Conservation (phyloP, 2,113 vertebrate genomes). For the Dipodomys merriami region DNA sequence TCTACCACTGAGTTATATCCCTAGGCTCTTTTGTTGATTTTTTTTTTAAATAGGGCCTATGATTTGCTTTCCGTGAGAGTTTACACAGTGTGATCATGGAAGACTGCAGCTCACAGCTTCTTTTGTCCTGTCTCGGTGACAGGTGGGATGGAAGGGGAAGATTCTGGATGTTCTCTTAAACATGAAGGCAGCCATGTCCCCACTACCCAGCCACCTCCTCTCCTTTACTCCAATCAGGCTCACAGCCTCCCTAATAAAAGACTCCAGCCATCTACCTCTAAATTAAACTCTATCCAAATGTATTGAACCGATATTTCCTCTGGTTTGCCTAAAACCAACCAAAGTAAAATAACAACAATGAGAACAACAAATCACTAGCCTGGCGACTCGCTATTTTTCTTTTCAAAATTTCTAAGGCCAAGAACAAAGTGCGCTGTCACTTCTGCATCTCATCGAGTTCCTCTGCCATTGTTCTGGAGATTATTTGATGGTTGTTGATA, state of each 20-base stretch:
- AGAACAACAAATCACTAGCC: neutral
- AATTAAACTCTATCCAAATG: neutral
- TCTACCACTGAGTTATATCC: too few relatives aligned
- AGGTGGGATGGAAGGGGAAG: too few relatives aligned
- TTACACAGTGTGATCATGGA: too few relatives aligned
- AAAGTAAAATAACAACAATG: neutral
- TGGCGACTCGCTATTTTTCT: neutral
- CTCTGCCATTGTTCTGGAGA: neutral
- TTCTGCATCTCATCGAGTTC: neutral
- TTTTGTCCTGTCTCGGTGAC: too few relatives aligned
- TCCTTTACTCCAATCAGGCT: neutral
- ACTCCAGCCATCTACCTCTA: neutral
- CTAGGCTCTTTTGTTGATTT: too few relatives aligned
- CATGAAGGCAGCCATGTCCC: neutral
- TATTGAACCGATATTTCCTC: neutral
- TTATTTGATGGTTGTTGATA: neutral
- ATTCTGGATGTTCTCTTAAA: neutral
- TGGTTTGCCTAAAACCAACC: neutral
- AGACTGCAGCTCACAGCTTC: too few relatives aligned
- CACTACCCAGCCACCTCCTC: neutral
- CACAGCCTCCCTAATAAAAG: neutral
- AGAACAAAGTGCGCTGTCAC: neutral
- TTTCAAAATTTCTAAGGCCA: neutral
- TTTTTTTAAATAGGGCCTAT: too few relatives aligned
- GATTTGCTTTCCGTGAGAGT: too few relatives aligned